Evolutionary conservation across 2,888 invertebrate species (phyloP).

Genomic region (Noctua janthina): DNA sequence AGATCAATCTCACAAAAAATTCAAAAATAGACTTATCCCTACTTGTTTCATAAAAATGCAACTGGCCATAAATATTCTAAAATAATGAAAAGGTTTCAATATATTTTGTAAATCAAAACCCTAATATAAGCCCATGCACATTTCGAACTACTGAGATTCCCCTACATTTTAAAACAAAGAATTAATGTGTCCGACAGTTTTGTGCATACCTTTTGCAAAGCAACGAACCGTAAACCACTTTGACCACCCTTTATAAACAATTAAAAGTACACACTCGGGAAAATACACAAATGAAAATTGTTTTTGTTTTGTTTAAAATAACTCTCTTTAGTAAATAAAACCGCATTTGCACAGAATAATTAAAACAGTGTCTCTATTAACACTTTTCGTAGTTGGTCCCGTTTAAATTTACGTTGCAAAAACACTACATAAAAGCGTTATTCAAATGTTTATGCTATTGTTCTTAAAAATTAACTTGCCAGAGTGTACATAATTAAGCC

Average conservation of each 20-base stretch:
- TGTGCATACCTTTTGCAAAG: conserved; percentile 34
- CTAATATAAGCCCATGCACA: background rate
- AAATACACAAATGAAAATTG: conserved; percentile 20
- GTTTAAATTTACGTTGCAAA: background rate
- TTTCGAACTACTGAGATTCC: background rate
- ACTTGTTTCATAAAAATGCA: too few species aligned
- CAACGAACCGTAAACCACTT: conserved; percentile 44
- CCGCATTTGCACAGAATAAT: background rate
- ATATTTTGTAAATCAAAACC: background rate
- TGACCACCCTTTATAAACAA: conserved; percentile 38
- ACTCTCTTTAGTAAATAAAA: conserved; percentile 1
- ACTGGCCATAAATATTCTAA: too few species aligned
- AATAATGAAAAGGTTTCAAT: too few species aligned
- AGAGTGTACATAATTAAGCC: too few species aligned
- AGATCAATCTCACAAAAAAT: too few species aligned
- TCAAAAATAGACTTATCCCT: too few species aligned
- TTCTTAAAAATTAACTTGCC: too few species aligned
- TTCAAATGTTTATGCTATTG: too few species aligned
- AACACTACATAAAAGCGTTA: background rate
- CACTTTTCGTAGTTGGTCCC: background rate
- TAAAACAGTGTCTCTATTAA: background rate
- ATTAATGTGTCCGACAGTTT: conserved; percentile 19
- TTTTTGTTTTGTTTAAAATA: background rate
- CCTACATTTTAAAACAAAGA: conserved; percentile 13
- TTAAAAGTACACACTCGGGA: conserved; percentile 39